phyloP scores from a whole-genome alignment of 2,888 invertebrate species.

The Lampropteryx suffumata region DNA sequence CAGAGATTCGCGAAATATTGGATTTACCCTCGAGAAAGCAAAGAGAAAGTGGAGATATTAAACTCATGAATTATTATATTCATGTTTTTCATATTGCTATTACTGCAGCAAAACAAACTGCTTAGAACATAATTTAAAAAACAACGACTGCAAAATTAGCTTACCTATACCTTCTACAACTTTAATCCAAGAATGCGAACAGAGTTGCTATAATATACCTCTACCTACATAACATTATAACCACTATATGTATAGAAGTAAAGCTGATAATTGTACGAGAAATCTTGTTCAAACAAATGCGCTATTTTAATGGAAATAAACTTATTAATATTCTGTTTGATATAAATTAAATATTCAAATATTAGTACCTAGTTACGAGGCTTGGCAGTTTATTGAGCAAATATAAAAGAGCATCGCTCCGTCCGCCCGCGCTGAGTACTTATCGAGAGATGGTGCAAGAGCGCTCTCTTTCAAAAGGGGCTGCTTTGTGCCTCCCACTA shows the following conservation, averaged over 20 bases:
- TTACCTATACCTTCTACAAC: too few species aligned
- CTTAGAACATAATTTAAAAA: neutral
- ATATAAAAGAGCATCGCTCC: conserved; percentile 47
- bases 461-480: conserved; percentile 67
- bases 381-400: conserved; percentile 52
- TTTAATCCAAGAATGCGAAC: too few species aligned
- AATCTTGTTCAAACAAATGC: too few species aligned
- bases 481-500: conserved; percentile 69
- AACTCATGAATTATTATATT: conserved; percentile 10
- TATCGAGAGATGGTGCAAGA: conserved; percentile 70
- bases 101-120: neutral
- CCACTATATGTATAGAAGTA: too few species aligned
- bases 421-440: conserved; percentile 46
- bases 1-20: conserved; percentile 46
- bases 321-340: too few species aligned
- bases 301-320: too few species aligned
- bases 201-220: too few species aligned
- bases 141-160: neutral
- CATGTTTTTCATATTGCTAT: neutral
- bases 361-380: conserved; percentile 10
- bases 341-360: neutral
- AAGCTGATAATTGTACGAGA: too few species aligned
- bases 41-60: conserved; percentile 30
- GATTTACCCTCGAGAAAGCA: conserved; percentile 43
- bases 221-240: too few species aligned